Base-by-base conservation (phyloP, 2,888 invertebrate species). In the Pseudococcus jackbeardsleyi region DNA sequence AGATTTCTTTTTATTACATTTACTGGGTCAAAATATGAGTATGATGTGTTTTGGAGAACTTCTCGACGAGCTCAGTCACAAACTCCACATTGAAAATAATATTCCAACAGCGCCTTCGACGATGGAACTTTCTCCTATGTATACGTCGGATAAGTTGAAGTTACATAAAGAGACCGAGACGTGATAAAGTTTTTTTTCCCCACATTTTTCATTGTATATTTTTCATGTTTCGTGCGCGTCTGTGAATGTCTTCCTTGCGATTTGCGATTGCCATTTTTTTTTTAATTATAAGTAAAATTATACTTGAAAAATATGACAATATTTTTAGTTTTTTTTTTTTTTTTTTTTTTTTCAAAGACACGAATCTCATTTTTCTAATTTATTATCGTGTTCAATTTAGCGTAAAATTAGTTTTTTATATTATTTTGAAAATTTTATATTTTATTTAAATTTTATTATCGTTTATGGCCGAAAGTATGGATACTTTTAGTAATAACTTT, bases 11-110 rank as follows among this genome's bases (percentile, higher is more conserved):
- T 92, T 97, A 89, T 92, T 97, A 89, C 96, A 96, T 91, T 92
- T 97, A 89, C 93, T 97, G 86, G 96, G 96, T 48, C 96, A 97
- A 92, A 97, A 97, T 91, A 95, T 97, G 93, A 96, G 96, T 90
- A 93, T 96, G 91, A 94, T 95, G 91, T 93, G 95, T 77, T 96
- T 96, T 91, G 95, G 95, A 88, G 96, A 96, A 91, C 94, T 96
- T 89, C 91, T 97, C 90, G 95, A 96, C 90, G 96, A 96, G 91
- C 92, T 96, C n/a, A 94, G 95, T 84, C 93, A 94, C 89, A 93
- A 94, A 89, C 92, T 95, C 88, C 95, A 94, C 90, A 93, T 94
- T 90, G 84, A 84, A 39, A 88, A 84, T 84, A 95, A 95, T 91
- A 91, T 94, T 88, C 96, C 97, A 0, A 96, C 96, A 0, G 96